These are phyloP conservation scores for Tachysurus vachellii DNA, from an alignment of 2,113 vertebrate species.

Conservation along the genomic window DNA sequence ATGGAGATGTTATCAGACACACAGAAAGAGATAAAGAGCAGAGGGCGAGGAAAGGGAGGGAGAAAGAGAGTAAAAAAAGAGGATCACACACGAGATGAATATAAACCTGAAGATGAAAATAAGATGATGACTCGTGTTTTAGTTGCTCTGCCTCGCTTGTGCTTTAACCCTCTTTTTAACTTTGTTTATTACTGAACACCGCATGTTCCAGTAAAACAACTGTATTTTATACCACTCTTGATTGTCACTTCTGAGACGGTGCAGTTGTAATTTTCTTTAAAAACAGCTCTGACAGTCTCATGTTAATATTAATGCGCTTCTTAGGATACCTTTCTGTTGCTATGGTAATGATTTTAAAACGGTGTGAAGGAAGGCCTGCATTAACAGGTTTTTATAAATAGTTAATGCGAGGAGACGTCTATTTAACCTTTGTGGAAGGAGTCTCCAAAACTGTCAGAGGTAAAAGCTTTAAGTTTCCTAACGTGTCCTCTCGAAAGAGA, in stretches of 20 bases:
- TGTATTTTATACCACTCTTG: no score
- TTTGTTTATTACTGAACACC: not conserved
- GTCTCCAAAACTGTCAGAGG: not conserved
- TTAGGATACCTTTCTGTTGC: not conserved
- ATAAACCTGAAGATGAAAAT: slow-evolving; percentile 50
- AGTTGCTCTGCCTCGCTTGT: not conserved
- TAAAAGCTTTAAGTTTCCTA: not conserved
- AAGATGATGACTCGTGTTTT: not conserved
- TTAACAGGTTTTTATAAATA: not conserved
- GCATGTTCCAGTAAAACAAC: no score
- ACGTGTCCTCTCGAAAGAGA: not conserved
- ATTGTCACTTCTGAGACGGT: not conserved
- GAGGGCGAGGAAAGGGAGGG: not conserved
- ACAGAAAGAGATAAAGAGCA: slow-evolving; percentile 47
- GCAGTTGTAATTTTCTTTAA: not conserved
- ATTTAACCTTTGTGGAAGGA: not conserved
- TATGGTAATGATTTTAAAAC: no score
- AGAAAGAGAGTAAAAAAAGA: not conserved
- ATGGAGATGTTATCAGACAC: slow-evolving; percentile 30
- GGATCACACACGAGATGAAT: slow-evolving; percentile 32
- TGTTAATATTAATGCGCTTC: not conserved
- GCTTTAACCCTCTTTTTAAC: not conserved
- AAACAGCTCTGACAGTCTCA: not conserved
- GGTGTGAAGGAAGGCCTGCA: not conserved
- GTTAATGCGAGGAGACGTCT: not conserved